These are phyloP conservation scores for Dinomys branickii DNA, from an alignment of 2,113 vertebrate species.

Conservation along the genomic window DNA sequence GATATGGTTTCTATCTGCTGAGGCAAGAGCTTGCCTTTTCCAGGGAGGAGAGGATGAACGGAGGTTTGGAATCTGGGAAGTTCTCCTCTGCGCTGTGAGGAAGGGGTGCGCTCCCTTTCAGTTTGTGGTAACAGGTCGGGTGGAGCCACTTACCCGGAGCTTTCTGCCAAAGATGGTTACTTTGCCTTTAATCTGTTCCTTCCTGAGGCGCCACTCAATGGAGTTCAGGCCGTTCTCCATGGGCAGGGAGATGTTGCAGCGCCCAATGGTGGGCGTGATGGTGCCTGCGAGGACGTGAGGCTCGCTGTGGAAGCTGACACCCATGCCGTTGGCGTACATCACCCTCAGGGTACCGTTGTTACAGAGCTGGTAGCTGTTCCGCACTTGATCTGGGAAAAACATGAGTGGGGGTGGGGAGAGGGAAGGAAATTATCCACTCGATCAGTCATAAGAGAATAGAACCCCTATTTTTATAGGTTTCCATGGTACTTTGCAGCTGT, in stretches of 20 bases:
- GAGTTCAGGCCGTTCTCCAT: conserved; percentile 99
- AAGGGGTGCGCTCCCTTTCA: no score
- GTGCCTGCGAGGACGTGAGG: conserved; percentile 98
- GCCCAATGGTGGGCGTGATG: conserved; percentile 97
- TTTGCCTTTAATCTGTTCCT: conserved; percentile 98
- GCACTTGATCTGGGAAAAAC: conserved; percentile 95
- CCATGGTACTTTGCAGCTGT: conserved; percentile 85
- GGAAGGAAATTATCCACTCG: conserved; percentile 82
- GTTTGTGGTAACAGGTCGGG: no score
- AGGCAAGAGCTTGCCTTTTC: background rate
- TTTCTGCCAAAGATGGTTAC: conserved; percentile 99
- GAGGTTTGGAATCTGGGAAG: background rate
- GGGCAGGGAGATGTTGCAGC: conserved; percentile 98
- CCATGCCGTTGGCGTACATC: conserved; percentile 99
- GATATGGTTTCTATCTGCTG: background rate
- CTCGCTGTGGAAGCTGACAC: conserved; percentile 99
- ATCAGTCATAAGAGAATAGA: conserved; percentile 84
- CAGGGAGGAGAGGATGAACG: background rate
- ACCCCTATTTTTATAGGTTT: conserved; percentile 83
- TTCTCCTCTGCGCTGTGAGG: background rate
- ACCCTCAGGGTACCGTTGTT: conserved; percentile 98
- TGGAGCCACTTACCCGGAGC: conserved; percentile 92
- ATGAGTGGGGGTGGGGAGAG: conserved; percentile 60
- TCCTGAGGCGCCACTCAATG: conserved; percentile 98
- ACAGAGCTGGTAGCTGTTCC: conserved; percentile 99